Percentiles rank a stretch among this genome's conserved stretches.
Conservation (phyloP, 1,140 invertebrate genomes). For the Arctopsyche grandis region DNA sequence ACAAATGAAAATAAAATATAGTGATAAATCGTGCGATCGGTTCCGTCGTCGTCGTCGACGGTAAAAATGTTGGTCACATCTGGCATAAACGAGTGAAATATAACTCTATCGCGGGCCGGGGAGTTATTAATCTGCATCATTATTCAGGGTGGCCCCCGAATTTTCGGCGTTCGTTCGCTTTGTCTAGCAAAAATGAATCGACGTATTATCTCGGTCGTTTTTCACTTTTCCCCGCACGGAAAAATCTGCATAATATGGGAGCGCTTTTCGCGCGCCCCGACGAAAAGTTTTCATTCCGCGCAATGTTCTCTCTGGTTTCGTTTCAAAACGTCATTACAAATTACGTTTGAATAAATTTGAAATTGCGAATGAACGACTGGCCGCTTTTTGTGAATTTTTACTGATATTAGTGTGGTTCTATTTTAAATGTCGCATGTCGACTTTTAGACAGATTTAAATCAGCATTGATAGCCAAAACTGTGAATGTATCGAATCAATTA, state of each 20-base stretch:
- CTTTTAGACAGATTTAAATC: too few relatives aligned
- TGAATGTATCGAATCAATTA: too few relatives aligned
- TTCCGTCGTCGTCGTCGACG: background rate
- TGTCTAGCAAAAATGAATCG: conserved; percentile 20
- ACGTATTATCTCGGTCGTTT: conserved; percentile 18
- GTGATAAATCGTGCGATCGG: background rate
- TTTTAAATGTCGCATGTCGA: too few relatives aligned
- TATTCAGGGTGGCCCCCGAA: background rate
- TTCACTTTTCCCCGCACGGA: background rate
- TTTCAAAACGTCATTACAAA: too few relatives aligned
- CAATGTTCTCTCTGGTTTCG: too few relatives aligned
- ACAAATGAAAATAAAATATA: background rate
- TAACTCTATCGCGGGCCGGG: conserved; percentile 14
- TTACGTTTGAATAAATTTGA: too few relatives aligned
- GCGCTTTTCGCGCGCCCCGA: too few relatives aligned
- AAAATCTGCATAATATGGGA: conserved; percentile 8
- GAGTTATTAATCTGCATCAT: conserved; percentile 23
- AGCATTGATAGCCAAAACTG: too few relatives aligned
- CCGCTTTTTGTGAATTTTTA: too few relatives aligned
- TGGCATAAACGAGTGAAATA: conserved; percentile 20
- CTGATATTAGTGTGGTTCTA: too few relatives aligned
- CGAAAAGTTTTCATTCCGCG: too few relatives aligned
- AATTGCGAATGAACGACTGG: too few relatives aligned
- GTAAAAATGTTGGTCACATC: conserved; percentile 25
- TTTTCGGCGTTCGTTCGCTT: background rate